A percentile compares a stretch with the other conserved stretches of the same genome.
Conservation (phyloP, 30 jellyfish, hydroid and myxozoan species). For the Aurelia coerulea region DNA sequence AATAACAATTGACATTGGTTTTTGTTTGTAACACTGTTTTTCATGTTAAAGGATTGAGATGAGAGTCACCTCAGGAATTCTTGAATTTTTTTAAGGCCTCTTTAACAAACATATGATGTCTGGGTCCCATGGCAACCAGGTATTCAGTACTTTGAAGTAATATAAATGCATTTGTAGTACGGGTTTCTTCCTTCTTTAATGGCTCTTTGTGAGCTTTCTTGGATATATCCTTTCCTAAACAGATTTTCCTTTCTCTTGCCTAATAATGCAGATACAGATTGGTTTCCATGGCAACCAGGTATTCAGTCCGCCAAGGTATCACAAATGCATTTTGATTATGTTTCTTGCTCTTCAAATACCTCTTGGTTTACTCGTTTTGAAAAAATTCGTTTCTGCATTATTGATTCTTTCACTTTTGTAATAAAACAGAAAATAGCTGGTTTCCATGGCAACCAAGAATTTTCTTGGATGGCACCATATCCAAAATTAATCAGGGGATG, state of each 20-base stretch:
- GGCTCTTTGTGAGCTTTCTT: background rate
- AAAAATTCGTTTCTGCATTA: background rate
- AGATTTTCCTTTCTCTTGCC: background rate
- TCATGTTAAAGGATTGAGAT: no score
- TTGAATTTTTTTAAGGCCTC: no score
- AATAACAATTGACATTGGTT: background rate
- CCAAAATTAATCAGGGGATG: background rate
- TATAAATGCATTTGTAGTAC: background rate
- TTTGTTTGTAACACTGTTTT: no score
- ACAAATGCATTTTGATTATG: background rate
- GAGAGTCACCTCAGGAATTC: no score
- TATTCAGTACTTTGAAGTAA: background rate
- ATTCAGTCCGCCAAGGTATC: background rate
- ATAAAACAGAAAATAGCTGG: background rate
- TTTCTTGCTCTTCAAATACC: background rate
- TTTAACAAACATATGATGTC: no score
- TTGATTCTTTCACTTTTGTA: background rate
- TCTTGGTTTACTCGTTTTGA: background rate
- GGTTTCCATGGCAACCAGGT: conserved; percentile 35
- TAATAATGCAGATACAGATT: background rate
- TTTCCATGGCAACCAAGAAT: conserved; percentile 19
- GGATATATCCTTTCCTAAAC: background rate
- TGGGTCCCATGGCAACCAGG: conserved; percentile 3
- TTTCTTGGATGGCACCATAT: background rate
- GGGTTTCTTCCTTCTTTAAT: background rate